These are phyloP conservation scores for Hassar affinis DNA, from an alignment of 2,113 vertebrate species.

Conservation along the genomic window DNA sequence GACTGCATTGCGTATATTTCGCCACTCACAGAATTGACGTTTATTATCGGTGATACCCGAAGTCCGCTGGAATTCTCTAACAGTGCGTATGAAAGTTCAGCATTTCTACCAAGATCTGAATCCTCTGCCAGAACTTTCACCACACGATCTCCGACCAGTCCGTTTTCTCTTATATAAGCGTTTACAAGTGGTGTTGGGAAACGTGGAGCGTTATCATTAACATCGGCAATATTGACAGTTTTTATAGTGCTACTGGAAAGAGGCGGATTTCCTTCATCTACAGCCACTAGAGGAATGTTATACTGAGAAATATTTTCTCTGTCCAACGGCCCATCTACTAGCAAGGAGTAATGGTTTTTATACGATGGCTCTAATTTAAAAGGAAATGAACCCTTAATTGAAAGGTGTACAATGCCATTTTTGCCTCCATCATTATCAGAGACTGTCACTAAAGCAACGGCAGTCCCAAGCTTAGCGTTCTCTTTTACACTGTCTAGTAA, in stretches of 20 bases:
- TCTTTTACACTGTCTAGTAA: constrained; percentile 70
- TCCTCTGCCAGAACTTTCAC: constrained; percentile 34
- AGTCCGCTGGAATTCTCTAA: constrained; percentile 62
- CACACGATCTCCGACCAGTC: constrained; percentile 51
- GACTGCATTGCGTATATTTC: constrained; percentile 58
- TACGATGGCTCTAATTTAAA: constrained; percentile 77
- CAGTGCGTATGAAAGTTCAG: constrained; percentile 70
- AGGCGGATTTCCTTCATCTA: constrained; percentile 72
- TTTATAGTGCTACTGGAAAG: constrained; percentile 63
- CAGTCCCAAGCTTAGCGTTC: constrained; percentile 69
- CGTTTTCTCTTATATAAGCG: constrained; percentile 76
- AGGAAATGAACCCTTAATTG: constrained; percentile 64
- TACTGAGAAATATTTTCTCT: constrained; percentile 72
- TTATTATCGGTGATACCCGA: constrained; percentile 67
- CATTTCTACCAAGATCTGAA: constrained; percentile 64
- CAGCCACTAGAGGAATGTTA: constrained; percentile 70
- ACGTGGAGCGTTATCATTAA: constrained; percentile 78
- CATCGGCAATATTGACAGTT: constrained; percentile 71
- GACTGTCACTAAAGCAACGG: constrained; percentile 75
- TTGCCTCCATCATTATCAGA: constrained; percentile 73
- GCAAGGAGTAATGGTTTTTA: constrained; percentile 75
- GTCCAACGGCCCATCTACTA: constrained; percentile 72
- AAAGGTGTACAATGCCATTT: constrained; percentile 72
- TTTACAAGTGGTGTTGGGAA: constrained; percentile 65
- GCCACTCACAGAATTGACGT: constrained; percentile 63